A percentile compares a stretch with the other conserved stretches of the same genome.
Conservation (phyloP, 2,888 invertebrate species). For the Neria commutata region DNA sequence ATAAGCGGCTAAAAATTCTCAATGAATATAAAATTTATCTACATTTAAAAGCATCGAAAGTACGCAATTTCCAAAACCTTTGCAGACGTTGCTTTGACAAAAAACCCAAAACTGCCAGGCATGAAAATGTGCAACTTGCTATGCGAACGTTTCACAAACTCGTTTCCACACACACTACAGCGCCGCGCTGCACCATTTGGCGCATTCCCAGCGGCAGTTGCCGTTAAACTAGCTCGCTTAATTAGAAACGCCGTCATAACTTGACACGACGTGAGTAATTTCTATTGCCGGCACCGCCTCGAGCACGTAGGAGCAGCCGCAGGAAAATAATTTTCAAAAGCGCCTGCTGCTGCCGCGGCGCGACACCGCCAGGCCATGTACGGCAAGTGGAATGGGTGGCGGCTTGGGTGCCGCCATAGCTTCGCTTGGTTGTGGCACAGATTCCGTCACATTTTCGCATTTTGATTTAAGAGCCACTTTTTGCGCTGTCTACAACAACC, state of each 20-base stretch:
- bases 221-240: constrained; percentile 44
- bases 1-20: no score
- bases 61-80: no score
- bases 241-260: constrained; percentile 38
- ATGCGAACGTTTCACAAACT: no score
- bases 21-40: no score
- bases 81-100: no score
- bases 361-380: not conserved
- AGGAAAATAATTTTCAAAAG: not conserved
- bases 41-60: no score
- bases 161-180: not conserved
- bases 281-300: not conserved
- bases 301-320: constrained; percentile 1
- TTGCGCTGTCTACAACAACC: not conserved
- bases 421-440: constrained; percentile 15
- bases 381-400: constrained; percentile 30
- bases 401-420: constrained; percentile 33
- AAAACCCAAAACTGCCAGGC: no score
- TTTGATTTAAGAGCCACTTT: not conserved
- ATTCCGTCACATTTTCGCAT: not conserved
- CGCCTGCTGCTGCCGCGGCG: not conserved
- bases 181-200: no score
- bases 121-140: no score
- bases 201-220: constrained; percentile 52
- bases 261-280: constrained; percentile 19